Conservation (phyloP, 2,113 vertebrate species). For the Salvelinus sp. region DNA sequence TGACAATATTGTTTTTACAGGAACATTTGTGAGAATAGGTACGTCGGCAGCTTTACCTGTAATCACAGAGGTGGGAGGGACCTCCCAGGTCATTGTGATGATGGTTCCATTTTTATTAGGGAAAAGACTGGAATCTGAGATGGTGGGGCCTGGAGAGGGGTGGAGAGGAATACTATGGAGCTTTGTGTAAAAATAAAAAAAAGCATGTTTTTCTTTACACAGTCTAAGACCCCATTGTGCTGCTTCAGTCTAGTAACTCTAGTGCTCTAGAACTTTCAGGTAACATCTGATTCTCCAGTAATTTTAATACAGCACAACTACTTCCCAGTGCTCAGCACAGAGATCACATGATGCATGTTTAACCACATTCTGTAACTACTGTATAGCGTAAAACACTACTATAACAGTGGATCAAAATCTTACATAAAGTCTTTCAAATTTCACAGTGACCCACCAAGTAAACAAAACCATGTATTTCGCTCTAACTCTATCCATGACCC, state of each 20-base stretch:
- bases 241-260: constrained; percentile 7
- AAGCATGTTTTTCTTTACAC: constrained; percentile 37
- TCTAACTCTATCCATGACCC: no score
- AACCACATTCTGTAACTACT: no score
- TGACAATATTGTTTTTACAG: no score
- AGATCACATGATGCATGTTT: no score
- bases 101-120: constrained; percentile 53
- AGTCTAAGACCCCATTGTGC: constrained; percentile 46
- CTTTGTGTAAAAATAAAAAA: constrained; percentile 57
- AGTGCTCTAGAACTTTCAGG: not conserved
- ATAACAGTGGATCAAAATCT: no score
- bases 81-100: constrained; percentile 67
- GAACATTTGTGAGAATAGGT: not conserved
- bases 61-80: constrained; percentile 61
- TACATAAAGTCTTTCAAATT: not conserved
- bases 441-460: not conserved
- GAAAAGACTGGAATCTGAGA: constrained; percentile 64
- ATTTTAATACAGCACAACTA: not conserved
- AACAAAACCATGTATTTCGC: no score
- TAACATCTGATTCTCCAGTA: not conserved
- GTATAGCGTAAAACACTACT: no score
- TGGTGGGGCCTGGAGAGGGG: constrained; percentile 59
- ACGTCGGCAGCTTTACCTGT: constrained; percentile 57
- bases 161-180: constrained; percentile 43
- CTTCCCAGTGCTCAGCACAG: not conserved